phyloP scores from a whole-genome alignment of 1,140 invertebrate genomes.

The Hetaerina americana region DNA sequence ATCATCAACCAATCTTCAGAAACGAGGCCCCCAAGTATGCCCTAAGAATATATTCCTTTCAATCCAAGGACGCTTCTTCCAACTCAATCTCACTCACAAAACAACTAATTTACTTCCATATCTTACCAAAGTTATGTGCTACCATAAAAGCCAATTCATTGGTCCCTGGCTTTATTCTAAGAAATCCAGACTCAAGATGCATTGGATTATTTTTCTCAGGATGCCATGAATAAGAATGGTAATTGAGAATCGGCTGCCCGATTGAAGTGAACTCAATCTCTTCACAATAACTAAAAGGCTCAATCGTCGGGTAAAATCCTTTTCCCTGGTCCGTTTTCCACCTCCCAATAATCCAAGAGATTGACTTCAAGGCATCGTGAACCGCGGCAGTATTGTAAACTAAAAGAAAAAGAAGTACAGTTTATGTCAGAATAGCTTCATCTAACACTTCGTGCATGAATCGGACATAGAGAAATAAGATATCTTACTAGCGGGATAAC shows the following conservation, averaged over 20 bases:
- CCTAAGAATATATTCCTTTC: background rate
- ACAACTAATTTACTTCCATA: background rate
- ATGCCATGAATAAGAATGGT: constrained; percentile 38
- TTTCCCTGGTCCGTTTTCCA: constrained; percentile 39
- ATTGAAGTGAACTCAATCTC: constrained; percentile 42
- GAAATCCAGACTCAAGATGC: constrained; percentile 50
- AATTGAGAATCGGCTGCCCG: constrained; percentile 47
- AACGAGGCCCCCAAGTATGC: background rate
- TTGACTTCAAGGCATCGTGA: constrained; percentile 32
- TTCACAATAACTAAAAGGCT: constrained; percentile 44
- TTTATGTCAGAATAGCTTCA: too few species aligned
- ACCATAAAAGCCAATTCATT: constrained; percentile 41
- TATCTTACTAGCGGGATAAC: too few species aligned
- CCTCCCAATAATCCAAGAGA: constrained; percentile 44
- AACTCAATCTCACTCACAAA: background rate
- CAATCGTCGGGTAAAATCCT: constrained; percentile 45
- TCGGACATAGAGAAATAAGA: too few species aligned
- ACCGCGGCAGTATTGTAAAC: constrained; percentile 6
- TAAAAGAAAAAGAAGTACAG: too few species aligned
- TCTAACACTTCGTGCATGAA: too few species aligned
- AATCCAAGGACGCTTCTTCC: background rate
- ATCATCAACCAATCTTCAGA: background rate
- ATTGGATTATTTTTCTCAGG: constrained; percentile 39
- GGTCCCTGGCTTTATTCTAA: constrained; percentile 42
- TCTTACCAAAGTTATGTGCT: constrained; percentile 43